These are phyloP conservation scores for Calephelis perditalis DNA, from an alignment of 2,888 invertebrate species.

Conservation along the genomic window DNA sequence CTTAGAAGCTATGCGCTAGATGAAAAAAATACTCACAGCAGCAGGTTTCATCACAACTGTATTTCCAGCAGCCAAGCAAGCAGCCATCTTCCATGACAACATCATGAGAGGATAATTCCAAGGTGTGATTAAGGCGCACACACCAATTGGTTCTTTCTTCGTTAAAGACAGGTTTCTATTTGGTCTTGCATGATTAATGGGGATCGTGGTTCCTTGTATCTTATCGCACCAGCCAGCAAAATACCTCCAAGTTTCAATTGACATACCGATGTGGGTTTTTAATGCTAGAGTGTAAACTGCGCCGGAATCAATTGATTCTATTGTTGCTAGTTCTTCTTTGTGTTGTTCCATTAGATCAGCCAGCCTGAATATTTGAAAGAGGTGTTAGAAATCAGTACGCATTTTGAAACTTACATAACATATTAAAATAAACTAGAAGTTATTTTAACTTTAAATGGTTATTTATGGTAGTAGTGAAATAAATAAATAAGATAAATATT, in stretches of 20 bases:
- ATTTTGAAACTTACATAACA: too few relatives aligned
- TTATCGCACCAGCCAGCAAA: constrained; percentile 99
- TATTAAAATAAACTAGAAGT: too few relatives aligned
- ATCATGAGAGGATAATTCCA: constrained; percentile 99
- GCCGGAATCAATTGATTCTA: constrained; percentile 95
- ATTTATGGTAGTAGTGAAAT: too few relatives aligned
- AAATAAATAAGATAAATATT: too few relatives aligned
- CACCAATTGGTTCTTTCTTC: constrained; percentile 94
- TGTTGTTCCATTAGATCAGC: constrained; percentile 97
- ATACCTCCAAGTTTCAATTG: constrained; percentile 97
- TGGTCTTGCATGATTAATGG: constrained; percentile 94
- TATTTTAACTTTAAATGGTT: too few relatives aligned
- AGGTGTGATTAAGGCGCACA: constrained; percentile 94
- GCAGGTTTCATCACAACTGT: constrained; percentile 98
- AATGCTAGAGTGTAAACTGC: constrained; percentile 97
- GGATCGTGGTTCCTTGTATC: constrained; percentile 94
- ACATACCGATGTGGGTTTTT: constrained; percentile 98
- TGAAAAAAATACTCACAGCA: constrained; percentile 71
- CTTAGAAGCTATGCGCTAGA: too few relatives aligned
- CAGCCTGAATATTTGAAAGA: constrained; percentile 71
- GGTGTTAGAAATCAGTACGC: neutral
- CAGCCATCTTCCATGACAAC: constrained; percentile 99
- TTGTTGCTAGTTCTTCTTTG: constrained; percentile 95
- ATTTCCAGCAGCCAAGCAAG: constrained; percentile 97
- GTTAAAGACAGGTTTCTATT: constrained; percentile 92